phyloP scores from a whole-genome alignment of 2,113 vertebrate species.

The Azemiops feae region DNA sequence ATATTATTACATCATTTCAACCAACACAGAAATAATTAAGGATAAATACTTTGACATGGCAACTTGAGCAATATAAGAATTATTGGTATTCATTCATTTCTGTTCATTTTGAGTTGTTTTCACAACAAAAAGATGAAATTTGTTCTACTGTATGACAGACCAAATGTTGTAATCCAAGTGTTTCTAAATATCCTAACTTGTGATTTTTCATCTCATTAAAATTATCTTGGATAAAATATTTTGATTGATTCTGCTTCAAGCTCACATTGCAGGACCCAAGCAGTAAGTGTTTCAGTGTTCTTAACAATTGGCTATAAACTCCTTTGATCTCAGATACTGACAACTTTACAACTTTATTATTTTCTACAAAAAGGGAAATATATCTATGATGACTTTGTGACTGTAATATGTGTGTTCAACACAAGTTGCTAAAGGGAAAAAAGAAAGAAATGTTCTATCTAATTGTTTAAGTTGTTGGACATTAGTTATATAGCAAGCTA shows the following conservation, averaged over 20 bases:
- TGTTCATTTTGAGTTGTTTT: background rate
- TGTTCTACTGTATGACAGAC: background rate
- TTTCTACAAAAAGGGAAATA: background rate
- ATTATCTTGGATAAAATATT: background rate
- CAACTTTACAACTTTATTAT: background rate
- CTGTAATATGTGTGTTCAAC: background rate
- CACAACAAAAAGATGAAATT: background rate
- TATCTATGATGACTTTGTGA: background rate
- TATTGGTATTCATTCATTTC: background rate
- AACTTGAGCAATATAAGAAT: background rate
- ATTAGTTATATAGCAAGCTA: background rate
- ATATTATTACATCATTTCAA: background rate
- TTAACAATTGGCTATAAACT: background rate
- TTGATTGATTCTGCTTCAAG: background rate
- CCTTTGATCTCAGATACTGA: background rate
- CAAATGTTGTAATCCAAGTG: background rate
- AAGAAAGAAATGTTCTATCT: background rate
- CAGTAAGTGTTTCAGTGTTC: background rate
- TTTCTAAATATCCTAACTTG: background rate
- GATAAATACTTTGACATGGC: background rate
- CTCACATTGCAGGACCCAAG: background rate
- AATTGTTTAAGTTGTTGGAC: background rate
- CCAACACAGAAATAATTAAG: background rate
- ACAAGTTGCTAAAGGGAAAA: background rate
- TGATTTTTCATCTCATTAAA: background rate